Evolutionary conservation across 35 echinoderm and acorn worm genomes (phyloP), one percentile per base, ranked within the genome.

Genomic region (Lytechinus pictus): DNA sequence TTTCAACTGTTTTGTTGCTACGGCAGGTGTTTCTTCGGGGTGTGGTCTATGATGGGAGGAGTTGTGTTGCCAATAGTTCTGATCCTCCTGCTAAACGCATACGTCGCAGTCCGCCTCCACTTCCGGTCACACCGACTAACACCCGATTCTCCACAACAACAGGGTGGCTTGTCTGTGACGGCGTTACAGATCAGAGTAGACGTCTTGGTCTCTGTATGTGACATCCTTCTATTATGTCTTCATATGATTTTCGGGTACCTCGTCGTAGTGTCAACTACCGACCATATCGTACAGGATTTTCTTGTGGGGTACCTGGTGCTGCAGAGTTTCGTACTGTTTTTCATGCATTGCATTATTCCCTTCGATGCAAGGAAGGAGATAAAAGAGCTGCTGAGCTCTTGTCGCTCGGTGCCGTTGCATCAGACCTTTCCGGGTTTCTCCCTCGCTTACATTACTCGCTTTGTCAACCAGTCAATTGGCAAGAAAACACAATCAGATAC

Each of bases 1-100:
- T 44, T 44, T 44, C 33, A 44, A 1, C 33, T 44, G 33, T 44
- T 44, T 44, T 44, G 33, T 44, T 44, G 33, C 33, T 44, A 44
- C 27, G 44, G 13, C 88, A 90, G 88, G 88, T 90, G 88, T 90
- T 90, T 90, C 52, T 54, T 90, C 52, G 27, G 88, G 28, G 9
- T 44, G 27, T 90, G 88, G 88, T n/a, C 27, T 90, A 52, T 90
- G 88, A 21, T 90, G 3, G 88, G 88, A 90, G 88, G 88, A 14
- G 10, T 90, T 29, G 28, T 90, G n/a, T 2, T 6, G 9, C 88
- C 88, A 3, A 52, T 90, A 21, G 28, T 3, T 21, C 28, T 90
- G 52, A 10, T 44, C 29, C 28, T 90, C 4, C 4, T 52, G 10
- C 13, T 90, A 9, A 90, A 90, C 52, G 28, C 52, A 90, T 52